Evolutionary conservation across 1,140 invertebrate species (phyloP), one percentile per base, ranked within the genome.

Genomic region (Arion vulgaris): DNA sequence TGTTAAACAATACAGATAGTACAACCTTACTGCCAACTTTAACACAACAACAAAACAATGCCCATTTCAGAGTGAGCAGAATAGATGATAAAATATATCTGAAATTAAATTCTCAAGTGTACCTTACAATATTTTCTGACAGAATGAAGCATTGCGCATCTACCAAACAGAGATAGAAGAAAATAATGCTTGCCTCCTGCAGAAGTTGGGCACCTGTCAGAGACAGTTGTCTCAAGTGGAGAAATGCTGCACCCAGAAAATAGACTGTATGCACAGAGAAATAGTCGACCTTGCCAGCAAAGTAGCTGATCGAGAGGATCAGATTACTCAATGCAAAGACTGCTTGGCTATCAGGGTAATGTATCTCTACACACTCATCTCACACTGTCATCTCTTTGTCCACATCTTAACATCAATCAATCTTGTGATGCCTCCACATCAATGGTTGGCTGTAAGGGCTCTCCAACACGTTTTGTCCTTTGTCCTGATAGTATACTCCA

Each of bases 161-260:
- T 81, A 57, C 34, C 41, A 53, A 26, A 49, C 26, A 4, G 71
- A 81, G 36, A 1, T 81, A 15, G 80, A 81, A 66, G 71, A 73
- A 26, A 81, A 81, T n/a, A 81, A 81, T 34, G 57, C 80, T 23
- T 81, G 69, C 32, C 39, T 81, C 13, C 1, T 73, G 32, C 80
- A 81, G 45, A 81, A 81, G 71, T 45, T 81, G 11, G 28, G 38
- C 28, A 26, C 71, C 1, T 68, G 53, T 26, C 80, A 81, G 62
- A 23, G 80, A 26, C 80, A 81, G 71, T 32, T 81, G 45, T 39
- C 49, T 9, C 68, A 81, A 23, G 45, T 81, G 26, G 80, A 81
- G 71, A 81, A 81, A 34, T 81, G 69, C 57, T 73, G 69, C 34
- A 66, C 71, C 32, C 71, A 74, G 69, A 81, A 81, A 38, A 34